Conservation (phyloP, 2,797 vertebrate species). For the Sciurus carolinensis region DNA sequence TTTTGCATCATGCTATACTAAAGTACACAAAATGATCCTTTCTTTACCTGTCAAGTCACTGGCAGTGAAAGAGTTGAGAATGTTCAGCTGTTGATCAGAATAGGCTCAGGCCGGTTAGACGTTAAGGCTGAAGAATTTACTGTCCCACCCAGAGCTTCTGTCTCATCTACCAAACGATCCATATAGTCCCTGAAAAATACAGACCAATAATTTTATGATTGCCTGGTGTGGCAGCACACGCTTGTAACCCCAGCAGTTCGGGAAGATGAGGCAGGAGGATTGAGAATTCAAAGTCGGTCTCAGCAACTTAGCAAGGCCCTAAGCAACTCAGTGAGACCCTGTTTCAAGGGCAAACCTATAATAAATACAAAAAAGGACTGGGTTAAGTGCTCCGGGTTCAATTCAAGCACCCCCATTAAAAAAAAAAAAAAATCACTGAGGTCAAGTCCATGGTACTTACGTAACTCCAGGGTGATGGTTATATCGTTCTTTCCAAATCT, state of each 20-base stretch:
- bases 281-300: too few species aligned
- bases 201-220: not conserved
- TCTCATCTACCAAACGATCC: conserved; percentile 98
- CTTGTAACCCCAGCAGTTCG: too few species aligned
- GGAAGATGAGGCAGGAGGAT: too few species aligned
- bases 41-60: conserved; percentile 96
- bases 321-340: too few species aligned
- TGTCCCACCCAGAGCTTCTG: conserved; percentile 95
- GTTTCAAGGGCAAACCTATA: too few species aligned
- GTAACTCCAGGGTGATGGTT: conserved; percentile 99
- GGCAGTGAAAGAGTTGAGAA: conserved; percentile 98
- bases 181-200: conserved; percentile 94
- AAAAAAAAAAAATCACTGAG: not conserved
- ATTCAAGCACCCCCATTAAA: not conserved
- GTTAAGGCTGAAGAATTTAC: conserved; percentile 94
- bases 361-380: too few species aligned
- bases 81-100: conserved; percentile 96
- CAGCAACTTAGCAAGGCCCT: too few species aligned
- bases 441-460: conserved; percentile 90
- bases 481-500: conserved; percentile 98
- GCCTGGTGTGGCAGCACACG: too few species aligned
- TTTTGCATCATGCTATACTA: not conserved
- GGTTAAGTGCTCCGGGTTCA: too few species aligned
- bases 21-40: not conserved
- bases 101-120: conserved; percentile 92